A percentile compares a stretch with the other conserved stretches of the same genome.
These are phyloP conservation scores for Aulostomus chinensis DNA, from an alignment of 2,797 vertebrate genomes.

Conservation along the genomic window DNA sequence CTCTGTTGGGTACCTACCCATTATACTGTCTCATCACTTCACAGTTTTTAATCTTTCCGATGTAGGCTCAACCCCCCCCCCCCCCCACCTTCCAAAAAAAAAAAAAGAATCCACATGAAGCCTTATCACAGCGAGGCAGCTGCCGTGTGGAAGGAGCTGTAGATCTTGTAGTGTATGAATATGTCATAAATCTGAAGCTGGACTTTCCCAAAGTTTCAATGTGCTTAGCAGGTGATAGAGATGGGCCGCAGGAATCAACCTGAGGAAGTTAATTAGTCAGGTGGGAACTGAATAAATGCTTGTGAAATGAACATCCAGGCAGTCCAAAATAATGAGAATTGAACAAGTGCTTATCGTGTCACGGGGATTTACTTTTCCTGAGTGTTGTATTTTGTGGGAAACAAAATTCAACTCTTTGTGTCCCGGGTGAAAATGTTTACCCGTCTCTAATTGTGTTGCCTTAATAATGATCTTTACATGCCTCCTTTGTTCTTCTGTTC, in stretches of 20 bases:
- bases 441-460: slow-evolving; percentile 39
- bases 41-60: slow-evolving; percentile 36
- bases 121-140: slow-evolving; percentile 52
- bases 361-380: background rate
- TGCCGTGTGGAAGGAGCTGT: slow-evolving; percentile 41
- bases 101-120: too few relatives aligned
- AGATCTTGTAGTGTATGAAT: slow-evolving; percentile 35
- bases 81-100: slow-evolving; percentile 39
- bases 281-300: slow-evolving; percentile 31
- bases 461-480: slow-evolving; percentile 41
- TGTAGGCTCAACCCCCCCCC: slow-evolving; percentile 22
- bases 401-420: slow-evolving; percentile 1
- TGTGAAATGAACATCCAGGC: background rate
- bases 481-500: slow-evolving; percentile 14
- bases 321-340: slow-evolving; percentile 5
- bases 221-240: slow-evolving; percentile 26
- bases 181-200: slow-evolving; percentile 46
- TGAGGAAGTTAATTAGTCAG: slow-evolving; percentile 45
- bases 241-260: slow-evolving; percentile 30
- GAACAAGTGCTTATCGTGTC: slow-evolving; percentile 7
- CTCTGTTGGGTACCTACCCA: slow-evolving; percentile 23
- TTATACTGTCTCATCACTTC: slow-evolving; percentile 37
- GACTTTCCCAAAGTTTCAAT: slow-evolving; percentile 49
- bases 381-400: slow-evolving; percentile 27
- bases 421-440: slow-evolving; percentile 30